Evolutionary conservation across 2,113 vertebrate species (phyloP), one percentile per base, ranked within the genome.

Genomic region (Aptenodytes patagonicus): DNA sequence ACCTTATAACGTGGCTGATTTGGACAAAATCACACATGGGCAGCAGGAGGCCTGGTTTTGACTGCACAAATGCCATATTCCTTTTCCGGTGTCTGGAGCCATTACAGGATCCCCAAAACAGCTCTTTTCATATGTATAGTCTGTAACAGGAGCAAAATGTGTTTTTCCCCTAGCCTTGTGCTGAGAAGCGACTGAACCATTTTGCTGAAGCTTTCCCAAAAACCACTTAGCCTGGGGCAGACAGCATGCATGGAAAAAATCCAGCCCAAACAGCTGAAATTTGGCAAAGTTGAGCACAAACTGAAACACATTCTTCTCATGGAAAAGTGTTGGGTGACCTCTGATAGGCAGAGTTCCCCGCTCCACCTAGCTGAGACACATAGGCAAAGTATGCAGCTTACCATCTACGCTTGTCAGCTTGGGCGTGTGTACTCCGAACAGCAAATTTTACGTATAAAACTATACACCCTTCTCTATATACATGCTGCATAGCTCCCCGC

Each of bases 251-350:
- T 89, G 95, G 91, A 97, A 85, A 92, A 94, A 83, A 40, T 80
- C 91, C 95, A 96, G 58, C 81, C 81, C 66, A 95, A 95, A 91
- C 87, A 93, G 70, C 76, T 95, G 78, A 93, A 91, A 94, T 91
- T 52, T 96, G 87, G 77, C 83, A 80, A 95, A 92, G 69, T 0
- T 60, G 57, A 78, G 79, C 0, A 5, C 86, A 72, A 87, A 91
- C 64, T 72, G 62, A 85, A 94, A 70, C 22, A 9, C 42, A 40
- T 87, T 91, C 52, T 95, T 93, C 78, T 89, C n/a, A 51, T 66
- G 77, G 54, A 87, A 60, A 93, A 91, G 40, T 40, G 28, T 34
- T 79, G 82, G 57, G 73, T 95, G 93, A 87, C 78, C 84, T 94
- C 81, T 93, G 62, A 47, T 83, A 73, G 31, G 22, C 77, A 91